phyloP scores from a whole-genome alignment of 2,113 vertebrate species.

The Campylorhamphus procurvoides region DNA sequence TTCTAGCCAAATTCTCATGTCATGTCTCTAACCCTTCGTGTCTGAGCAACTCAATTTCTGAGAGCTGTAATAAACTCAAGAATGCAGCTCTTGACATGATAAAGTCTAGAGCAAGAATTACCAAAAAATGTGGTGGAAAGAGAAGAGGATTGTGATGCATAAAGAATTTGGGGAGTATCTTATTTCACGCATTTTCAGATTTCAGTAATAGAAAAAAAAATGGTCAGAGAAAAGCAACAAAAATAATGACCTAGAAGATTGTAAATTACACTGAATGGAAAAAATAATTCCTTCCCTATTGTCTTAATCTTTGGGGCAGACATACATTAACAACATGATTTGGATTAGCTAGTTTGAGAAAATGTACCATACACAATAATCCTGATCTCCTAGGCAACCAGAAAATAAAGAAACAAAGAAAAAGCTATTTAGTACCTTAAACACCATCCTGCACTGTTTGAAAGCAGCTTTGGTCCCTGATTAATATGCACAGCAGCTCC shows the following conservation, averaged over 20 bases:
- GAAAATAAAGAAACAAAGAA: conserved; percentile 38
- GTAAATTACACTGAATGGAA: background rate
- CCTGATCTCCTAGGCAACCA: conserved; percentile 35
- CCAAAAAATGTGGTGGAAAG: background rate
- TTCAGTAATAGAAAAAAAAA: background rate
- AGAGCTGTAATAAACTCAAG: background rate
- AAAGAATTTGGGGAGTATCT: background rate
- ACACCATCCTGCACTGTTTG: background rate
- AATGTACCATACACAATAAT: background rate
- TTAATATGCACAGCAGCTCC: conserved; percentile 2
- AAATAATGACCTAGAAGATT: background rate
- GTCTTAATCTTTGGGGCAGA: conserved; percentile 23
- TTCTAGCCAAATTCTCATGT: background rate
- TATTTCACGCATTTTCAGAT: background rate
- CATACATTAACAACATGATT: background rate
- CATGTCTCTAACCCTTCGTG: background rate
- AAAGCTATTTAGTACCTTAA: conserved; percentile 28
- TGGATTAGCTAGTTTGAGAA: conserved; percentile 51
- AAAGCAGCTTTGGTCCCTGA: conserved; percentile 18
- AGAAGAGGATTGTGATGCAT: background rate
- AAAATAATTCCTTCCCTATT: background rate
- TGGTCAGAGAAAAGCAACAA: background rate
- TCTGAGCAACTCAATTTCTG: background rate
- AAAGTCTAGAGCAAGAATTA: background rate
- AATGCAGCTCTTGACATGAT: background rate